Evolutionary conservation across 2,113 vertebrate genomes (phyloP), one percentile per base, ranked within the genome.

Genomic region (Aplodontia rufa): DNA sequence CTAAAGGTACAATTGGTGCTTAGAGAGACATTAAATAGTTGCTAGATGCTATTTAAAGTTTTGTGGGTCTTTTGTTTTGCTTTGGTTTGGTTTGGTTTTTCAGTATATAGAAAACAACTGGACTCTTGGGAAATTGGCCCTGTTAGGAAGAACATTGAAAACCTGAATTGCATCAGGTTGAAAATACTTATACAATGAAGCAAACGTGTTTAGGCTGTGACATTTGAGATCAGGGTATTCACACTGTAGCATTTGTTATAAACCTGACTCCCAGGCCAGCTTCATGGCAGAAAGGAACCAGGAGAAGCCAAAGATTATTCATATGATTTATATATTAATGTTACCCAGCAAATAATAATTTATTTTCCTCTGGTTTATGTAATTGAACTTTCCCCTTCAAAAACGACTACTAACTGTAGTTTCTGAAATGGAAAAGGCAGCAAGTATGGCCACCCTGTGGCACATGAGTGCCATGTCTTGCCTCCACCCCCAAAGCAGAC

Each of bases 1-100:
- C 81, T 62, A 12, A 86, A 32, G 35, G 71, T 90, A 79, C 55
- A 95, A 89, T 17, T 51, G 72, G 53, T 91, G 30, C 49, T 97
- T 71, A 93, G 79, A 96, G 82, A 94, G 88, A 85, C 78, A 91
- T 93, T 83, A 91, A 94, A 95, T 42, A 92, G 62, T 47, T 62
- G 58, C 8, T 86, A 89, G 45, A 64, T 76, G 58, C 82, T 96
- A 89, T 95, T 96, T 95, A 92, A 96, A 92, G 53, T 80, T 95
- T 83, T 80, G 45, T 58, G 49, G 3, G 10, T 10, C 40, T 45
- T 74, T 69, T 68, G 19, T 78, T 9, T 58, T 26, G 19, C 14
- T 68, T 90, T n/a, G 66, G 62, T 83, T 69, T 2, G 42, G 8
- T 75, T 83, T 76, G 32, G 22, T 35, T 32, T 58, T 86, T 91